These are phyloP conservation scores for Cosmorhoe ocellata DNA, from an alignment of 2,888 invertebrate genomes.

Conservation along the genomic window DNA sequence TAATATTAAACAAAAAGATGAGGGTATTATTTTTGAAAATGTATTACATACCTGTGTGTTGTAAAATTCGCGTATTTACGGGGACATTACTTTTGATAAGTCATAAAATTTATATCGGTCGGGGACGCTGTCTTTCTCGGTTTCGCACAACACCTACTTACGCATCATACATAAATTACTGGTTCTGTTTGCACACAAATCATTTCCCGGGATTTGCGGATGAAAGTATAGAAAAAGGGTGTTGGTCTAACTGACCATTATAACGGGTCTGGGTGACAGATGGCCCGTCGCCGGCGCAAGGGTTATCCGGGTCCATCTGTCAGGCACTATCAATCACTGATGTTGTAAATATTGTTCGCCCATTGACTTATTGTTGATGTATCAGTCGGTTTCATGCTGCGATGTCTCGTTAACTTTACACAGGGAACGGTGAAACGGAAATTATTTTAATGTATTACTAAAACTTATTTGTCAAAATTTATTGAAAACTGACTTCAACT, in stretches of 20 bases:
- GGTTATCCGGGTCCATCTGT: constrained; percentile 73
- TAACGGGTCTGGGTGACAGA: constrained; percentile 59
- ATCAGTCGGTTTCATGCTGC: constrained; percentile 59
- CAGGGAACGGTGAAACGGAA: constrained; percentile 31
- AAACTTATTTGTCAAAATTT: constrained; percentile 18
- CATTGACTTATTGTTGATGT: constrained; percentile 67
- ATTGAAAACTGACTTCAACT: too few species aligned
- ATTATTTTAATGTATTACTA: constrained; percentile 20
- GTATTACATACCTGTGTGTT: constrained; percentile 53
- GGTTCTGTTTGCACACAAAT: constrained; percentile 30
- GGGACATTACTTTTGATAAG: constrained; percentile 49
- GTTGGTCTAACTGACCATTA: constrained; percentile 52
- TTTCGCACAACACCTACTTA: constrained; percentile 11
- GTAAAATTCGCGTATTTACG: constrained; percentile 51
- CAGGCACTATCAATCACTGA: constrained; percentile 72
- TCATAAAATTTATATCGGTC: constrained; percentile 31
- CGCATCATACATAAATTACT: constrained; percentile 22
- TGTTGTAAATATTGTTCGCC: constrained; percentile 68
- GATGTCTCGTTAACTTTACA: constrained; percentile 54
- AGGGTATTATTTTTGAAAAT: constrained; percentile 62
- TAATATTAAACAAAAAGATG: constrained; percentile 68
- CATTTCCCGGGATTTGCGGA: constrained; percentile 39
- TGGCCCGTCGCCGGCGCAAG: constrained; percentile 60
- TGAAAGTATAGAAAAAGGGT: constrained; percentile 47
- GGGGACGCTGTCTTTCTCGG: constrained; percentile 15